Base-by-base conservation (phyloP, 1,140 invertebrate genomes). In the Agrilus planipennis region DNA sequence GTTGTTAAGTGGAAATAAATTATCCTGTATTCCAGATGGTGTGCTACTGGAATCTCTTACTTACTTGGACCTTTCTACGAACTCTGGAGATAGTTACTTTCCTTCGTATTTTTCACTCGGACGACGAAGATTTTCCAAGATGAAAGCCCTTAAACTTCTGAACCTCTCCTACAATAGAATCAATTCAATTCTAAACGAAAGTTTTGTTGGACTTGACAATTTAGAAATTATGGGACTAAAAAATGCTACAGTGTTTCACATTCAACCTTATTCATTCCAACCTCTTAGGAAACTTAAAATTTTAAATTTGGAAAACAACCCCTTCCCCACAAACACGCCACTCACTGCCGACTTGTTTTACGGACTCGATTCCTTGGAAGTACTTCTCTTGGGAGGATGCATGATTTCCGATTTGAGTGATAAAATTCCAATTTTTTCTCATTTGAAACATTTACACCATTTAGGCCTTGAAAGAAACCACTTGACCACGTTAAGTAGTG, bases 281-380 rank as follows among this genome's bases (percentile, higher is more conserved):
- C 44, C 58, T 1, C 46, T 68, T 34, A 56, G 47, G 22, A 61
- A 60, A 34, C 54, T 74, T 21, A 53, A 62, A 54, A 53, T 69
- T 41, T 53, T 74, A 2, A 68, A 71, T 49, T 53, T 74, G 47
- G 63, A 63, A 10, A 65, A 71, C 41, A 74, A 74, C 50, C 62
- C 62, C 21, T 50, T 72, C 38, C 53, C 58, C n/a, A 56, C 52
- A 4, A 61, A 53, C 6, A 34, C 5, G 39, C 12, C 21, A 46
- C 39, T 37, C 42, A 19, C 44, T 53, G 27, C 61, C 35, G 48
- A 50, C 0, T 57, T 64, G 32, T 72, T 72, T 44, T 49, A 57
- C n/a, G 68, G 68, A 2, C 52, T 73, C 12, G 58, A 60, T 18
- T 62, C 65, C 44, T 49, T 73, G 4, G 61, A 65, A 57, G 50